phyloP scores from a whole-genome alignment of 2,797 vertebrate genomes.

The Rhyacichthys aspro region DNA sequence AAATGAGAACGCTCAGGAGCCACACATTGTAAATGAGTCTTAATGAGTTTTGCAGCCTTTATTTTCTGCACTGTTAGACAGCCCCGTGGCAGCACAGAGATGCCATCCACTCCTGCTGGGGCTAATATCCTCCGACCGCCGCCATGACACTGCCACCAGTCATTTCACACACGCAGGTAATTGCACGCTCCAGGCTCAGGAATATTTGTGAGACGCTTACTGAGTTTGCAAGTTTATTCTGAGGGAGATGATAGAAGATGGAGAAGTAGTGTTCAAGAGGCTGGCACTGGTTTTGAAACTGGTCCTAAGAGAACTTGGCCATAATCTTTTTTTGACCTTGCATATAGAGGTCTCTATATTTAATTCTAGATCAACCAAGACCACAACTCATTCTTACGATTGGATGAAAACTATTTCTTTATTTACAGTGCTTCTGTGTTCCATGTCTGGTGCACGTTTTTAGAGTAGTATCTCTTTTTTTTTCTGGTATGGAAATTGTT shows the following conservation, averaged over 20 bases:
- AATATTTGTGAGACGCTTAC: constrained; percentile 26
- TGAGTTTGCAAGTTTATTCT: constrained; percentile 25
- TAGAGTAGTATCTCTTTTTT: too few relatives aligned
- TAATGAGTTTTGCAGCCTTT: constrained; percentile 75
- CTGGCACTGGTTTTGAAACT: not conserved
- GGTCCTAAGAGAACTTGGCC: not conserved
- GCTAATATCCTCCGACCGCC: constrained; percentile 70
- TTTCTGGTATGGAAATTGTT: too few relatives aligned
- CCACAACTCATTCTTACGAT: too few relatives aligned
- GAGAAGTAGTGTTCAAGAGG: not conserved
- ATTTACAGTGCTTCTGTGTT: too few relatives aligned
- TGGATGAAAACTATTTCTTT: too few relatives aligned
- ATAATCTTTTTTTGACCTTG: too few relatives aligned
- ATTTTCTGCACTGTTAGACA: constrained; percentile 83
- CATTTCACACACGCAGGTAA: constrained; percentile 70
- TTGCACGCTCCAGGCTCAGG: constrained; percentile 66
- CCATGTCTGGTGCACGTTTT: too few relatives aligned
- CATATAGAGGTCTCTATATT: too few relatives aligned
- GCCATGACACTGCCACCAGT: constrained; percentile 66
- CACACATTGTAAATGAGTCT: constrained; percentile 67
- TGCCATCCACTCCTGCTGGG: constrained; percentile 69
- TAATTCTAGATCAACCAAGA: too few relatives aligned
- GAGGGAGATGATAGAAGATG: constrained; percentile 30
- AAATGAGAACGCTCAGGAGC: constrained; percentile 64
- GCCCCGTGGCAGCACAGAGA: constrained; percentile 64